A percentile compares a stretch with the other conserved stretches of the same genome.
These are phyloP conservation scores for Pipistrellus nathusii DNA, from an alignment of 2,797 vertebrate genomes.

Conservation along the genomic window DNA sequence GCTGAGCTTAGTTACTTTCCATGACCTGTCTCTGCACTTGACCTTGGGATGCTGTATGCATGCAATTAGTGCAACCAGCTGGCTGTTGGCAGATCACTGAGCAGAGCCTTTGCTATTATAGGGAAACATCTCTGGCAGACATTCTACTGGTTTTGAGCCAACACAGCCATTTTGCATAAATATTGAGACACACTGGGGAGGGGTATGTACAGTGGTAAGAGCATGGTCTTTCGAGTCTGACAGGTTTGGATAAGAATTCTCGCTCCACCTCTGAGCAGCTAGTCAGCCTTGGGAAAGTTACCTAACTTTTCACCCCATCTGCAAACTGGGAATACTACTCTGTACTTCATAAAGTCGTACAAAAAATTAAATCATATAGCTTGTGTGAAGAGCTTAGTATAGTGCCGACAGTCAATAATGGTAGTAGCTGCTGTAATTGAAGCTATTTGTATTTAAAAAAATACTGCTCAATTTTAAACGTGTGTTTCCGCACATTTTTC, in stretches of 20 bases:
- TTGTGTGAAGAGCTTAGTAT: neutral
- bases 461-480: constrained; percentile 22
- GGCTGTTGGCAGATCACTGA: neutral
- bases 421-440: neutral
- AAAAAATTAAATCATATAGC: neutral
- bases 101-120: neutral
- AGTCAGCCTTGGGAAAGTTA: neutral
- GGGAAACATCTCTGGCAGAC: neutral
- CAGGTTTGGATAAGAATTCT: neutral
- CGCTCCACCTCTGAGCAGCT: neutral
- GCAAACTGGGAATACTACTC: neutral
- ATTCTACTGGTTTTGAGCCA: neutral
- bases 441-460: constrained; percentile 31
- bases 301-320: constrained; percentile 18
- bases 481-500: neutral
- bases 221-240: neutral
- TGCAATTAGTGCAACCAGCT: neutral
- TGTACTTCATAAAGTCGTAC: neutral
- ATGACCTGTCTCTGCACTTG: neutral
- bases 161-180: neutral
- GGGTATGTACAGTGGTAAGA: neutral
- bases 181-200: neutral
- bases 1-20: neutral
- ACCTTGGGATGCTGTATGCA: neutral
- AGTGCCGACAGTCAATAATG: neutral